Evolutionary conservation across 1,140 invertebrate genomes (phyloP), one percentile per base, ranked within the genome.

Genomic region (Drosophila navojoa): DNA sequence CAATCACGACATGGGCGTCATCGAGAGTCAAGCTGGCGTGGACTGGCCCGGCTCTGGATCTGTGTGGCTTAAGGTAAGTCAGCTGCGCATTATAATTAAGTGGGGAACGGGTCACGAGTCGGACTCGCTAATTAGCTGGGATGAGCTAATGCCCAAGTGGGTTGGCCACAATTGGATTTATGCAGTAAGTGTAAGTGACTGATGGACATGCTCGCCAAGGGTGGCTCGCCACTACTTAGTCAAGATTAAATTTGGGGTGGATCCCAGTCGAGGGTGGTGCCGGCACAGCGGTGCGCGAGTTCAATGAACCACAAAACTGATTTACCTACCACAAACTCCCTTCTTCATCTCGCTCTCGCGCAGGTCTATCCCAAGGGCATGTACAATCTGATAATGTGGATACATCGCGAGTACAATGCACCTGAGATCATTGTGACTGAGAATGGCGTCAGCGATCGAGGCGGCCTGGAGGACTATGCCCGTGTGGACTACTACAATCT

Each of bases 341-440:
- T 15, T 22, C 53, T 11, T 59, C 50, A 42, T 44, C n/a, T 11
- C 2, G 16, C 22, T 11, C n/a, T 3, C 11, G 10, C 1, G 22
- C 67, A 94, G 93, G 93, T 94, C 3, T 93, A 94, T 27, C 95
- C 96, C 7, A 95, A 94, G 93, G 96, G 95, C 7, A 93, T 97
- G 63, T 93, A 95, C 25, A 94, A 94, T 73, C 86, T 95, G 27
- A 90, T 97, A 13, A 94, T 94, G 55, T 96, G 95, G 94, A 95
- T 97, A 55, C 94, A 94, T 50, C 93, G 94, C 22, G 93, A 94
- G 38, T 97, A 96, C 82, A 93, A 95, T 35, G 94, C 94, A 80
- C 93, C 95, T 5, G 93, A 94, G 25, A 94, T 97, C 15, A 94
- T 95, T 59, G 93, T 97, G 1, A 95, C 96, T 1, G 96, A 97